Base-by-base conservation (phyloP, 23 tunicate species). In the Trididemnum clinides region DNA sequence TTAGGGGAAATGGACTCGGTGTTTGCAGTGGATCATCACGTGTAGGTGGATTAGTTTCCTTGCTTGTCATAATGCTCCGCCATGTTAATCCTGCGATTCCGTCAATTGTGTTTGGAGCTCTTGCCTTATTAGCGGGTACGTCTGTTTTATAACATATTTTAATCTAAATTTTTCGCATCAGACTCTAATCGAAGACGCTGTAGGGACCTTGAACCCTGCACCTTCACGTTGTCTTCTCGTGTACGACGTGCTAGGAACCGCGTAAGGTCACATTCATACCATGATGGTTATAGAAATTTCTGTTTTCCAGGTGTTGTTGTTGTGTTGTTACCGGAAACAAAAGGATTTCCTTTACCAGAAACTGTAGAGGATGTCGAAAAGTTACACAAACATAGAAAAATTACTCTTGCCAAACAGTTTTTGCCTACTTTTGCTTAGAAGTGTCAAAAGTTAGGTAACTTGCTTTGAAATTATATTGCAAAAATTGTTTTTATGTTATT, bases 1-100 rank as follows among this genome's bases (percentile, higher is more conserved):
- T 0, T 69, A 92, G 97, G 29, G 97, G 97, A 26, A 92, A 87
- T 51, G 97, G 97, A 0, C 57, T 92, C 15, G 97, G 97, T 22
- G 44, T 88, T 28, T 92, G 97, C 70, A 88, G 97, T 38, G 84
- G 97, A 22, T 79, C 39, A 34, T 80, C 97, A 21, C 69, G 97
- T 19, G 1, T 88, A 1, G 97, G 97, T 57, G 92, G 89, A 0
- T 26, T 92, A 64, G 50, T 69, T 1, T 90, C 92, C 0, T 71
- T 57, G 1, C 64, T 84, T n/a, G 69, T 92, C 10, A 19, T 88
- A 0, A 85, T 88, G 97, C 78, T 88, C 39, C 71, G 79, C 1
- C 70, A 58, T 38, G 49, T 83, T 34, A 49, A 62, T 35, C 63
- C 23, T 28, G 84, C 36, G 26, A 65, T 92, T 34, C 97, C 97